Conservation (phyloP, 2,888 invertebrate genomes). For the Auanema freiburgensis region DNA sequence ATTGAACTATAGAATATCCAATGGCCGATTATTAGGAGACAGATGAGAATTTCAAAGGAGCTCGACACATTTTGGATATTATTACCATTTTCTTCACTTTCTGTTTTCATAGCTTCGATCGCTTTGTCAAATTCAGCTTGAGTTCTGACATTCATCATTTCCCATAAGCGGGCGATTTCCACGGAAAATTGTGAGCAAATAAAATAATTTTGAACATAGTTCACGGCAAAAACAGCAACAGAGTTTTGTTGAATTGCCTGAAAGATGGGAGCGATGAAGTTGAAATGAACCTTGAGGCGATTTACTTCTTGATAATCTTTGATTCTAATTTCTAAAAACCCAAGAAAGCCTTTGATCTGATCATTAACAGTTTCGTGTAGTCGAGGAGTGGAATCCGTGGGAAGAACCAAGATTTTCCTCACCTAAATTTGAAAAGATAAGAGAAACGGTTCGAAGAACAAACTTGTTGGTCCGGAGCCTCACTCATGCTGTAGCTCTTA, state of each 20-base stretch:
- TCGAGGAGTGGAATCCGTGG: conserved; percentile 22
- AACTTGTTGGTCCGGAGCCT: conserved; percentile 27
- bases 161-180: conserved; percentile 38
- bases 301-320: conserved; percentile 41
- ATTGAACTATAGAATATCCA: too few relatives aligned
- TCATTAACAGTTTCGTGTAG: conserved; percentile 30
- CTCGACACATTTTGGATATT: conserved; percentile 25
- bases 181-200: conserved; percentile 38
- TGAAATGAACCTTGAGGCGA: not conserved
- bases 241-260: conserved; percentile 34
- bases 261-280: not conserved
- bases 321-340: conserved; percentile 34
- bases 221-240: conserved; percentile 39
- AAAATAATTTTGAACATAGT: conserved; percentile 44
- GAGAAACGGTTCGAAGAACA: conserved; percentile 2
- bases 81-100: conserved; percentile 8
- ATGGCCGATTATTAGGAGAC: not conserved
- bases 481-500: conserved; percentile 31
- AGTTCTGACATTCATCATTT: conserved; percentile 31
- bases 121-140: conserved; percentile 24
- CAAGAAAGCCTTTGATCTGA: conserved; percentile 27
- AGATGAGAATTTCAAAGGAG: conserved; percentile 5
- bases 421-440: conserved; percentile 23
- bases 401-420: conserved; percentile 40
- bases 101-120: conserved; percentile 27